Evolutionary conservation across 2,888 invertebrate genomes (phyloP), one percentile per base, ranked within the genome.

Genomic region (Acronicta aceris): DNA sequence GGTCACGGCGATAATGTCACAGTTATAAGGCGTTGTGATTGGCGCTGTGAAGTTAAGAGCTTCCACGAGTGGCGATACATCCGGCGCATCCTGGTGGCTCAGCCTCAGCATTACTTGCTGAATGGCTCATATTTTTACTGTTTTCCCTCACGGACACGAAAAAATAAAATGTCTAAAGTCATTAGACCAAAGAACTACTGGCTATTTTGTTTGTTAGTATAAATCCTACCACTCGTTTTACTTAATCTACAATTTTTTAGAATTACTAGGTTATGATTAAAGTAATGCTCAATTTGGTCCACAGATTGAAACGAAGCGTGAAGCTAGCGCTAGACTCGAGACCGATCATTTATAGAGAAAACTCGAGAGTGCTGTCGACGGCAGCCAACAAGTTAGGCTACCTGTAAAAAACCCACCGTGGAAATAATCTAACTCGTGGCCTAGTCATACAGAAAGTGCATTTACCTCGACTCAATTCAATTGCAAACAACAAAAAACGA

Each of bases 391-490:
- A 38, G 38, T 38, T 38, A 36, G n/a, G 33, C 33, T 12, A 5
- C 33, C 12, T 33, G 33, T n/a, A 38, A 38, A 38, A 38, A 38
- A 38, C n/a, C 7, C n/a, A 38, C 38, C 38, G 38, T 38, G n/a
- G 38, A 38, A 38, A 38, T n/a, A 62, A 38, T 43, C 27, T 15
- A 62, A 27, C 51, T 36, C n/a, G 45, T 17, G 27, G 60, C 40
- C 10, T 38, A 38, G 45, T 27, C 61, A 36, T 17, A 33, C 38
- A 36, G n/a, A 59, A 67, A 60, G 45, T 36, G 49, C 58, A 65
- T 47, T 62, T 62, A 65, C 45, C 60, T 60, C 13, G 62, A 13
- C 41, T 61, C 21, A 30, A 68, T 16, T 42, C n/a, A 25, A 64
- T 17, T 60, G n/a, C 12, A 15, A 16, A 61, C 48, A 63, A 38